phyloP scores from a whole-genome alignment of 2,888 invertebrate species.

The Trichacis sp. region DNA sequence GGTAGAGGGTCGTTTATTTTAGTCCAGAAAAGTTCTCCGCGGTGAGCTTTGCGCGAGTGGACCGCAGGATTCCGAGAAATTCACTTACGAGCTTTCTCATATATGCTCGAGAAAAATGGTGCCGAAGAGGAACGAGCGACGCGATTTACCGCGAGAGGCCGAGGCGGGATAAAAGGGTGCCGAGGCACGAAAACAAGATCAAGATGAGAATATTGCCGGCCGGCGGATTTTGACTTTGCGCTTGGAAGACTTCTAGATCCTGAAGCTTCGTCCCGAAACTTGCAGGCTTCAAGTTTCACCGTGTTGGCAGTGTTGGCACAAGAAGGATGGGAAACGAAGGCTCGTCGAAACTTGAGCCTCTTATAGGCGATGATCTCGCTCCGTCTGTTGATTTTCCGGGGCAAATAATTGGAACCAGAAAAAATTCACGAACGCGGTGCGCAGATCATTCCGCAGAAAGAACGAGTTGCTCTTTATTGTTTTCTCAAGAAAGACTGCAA shows the following conservation, averaged over 20 bases:
- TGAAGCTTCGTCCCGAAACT: constrained; percentile 13
- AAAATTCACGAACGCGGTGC: too few relatives aligned
- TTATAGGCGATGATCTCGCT: not conserved
- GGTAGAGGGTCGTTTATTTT: constrained; percentile 8
- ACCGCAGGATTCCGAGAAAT: constrained; percentile 34
- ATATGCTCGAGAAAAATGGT: constrained; percentile 55
- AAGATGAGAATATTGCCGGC: constrained; percentile 14
- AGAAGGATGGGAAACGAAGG: not conserved
- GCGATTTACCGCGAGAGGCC: constrained; percentile 41
- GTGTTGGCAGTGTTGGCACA: not conserved
- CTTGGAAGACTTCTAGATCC: constrained; percentile 16
- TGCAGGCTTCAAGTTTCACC: constrained; percentile 9
- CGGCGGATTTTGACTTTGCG: constrained; percentile 27
- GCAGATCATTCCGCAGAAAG: not conserved
- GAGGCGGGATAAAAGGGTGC: constrained; percentile 17
- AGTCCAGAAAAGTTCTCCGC: constrained; percentile 29
- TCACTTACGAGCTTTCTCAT: constrained; percentile 45
- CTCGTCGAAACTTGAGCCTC: not conserved
- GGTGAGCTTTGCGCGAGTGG: constrained; percentile 32
- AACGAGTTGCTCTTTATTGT: not conserved
- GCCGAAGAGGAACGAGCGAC: constrained; percentile 43
- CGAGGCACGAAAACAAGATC: constrained; percentile 27
- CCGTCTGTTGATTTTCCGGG: not conserved
- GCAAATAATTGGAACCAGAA: not conserved
- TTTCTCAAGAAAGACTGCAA: too few relatives aligned